phyloP scores from a whole-genome alignment of 2,888 invertebrate species.

The Trichogramma dendrolimi region DNA sequence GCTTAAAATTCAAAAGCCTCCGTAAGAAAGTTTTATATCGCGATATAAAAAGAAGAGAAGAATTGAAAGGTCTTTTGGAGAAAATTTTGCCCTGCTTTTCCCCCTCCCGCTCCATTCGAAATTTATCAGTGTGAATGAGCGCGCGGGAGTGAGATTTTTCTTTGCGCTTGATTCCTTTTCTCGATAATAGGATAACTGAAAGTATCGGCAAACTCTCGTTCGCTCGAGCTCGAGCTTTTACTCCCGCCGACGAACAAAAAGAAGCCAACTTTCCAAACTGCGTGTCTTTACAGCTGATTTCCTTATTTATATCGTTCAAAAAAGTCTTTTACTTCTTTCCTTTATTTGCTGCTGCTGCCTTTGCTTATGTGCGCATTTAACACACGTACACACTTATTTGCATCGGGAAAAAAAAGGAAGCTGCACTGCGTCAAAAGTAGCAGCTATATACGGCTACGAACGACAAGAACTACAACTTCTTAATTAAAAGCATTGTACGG shows the following conservation, averaged over 20 bases:
- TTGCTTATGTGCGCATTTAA: neutral
- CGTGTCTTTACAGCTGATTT: constrained; percentile 9
- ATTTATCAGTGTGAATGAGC: too few species aligned
- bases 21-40: too few species aligned
- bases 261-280: neutral
- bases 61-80: too few species aligned
- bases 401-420: too few species aligned
- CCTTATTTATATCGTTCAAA: constrained; percentile 8
- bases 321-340: neutral
- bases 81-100: constrained; percentile 14
- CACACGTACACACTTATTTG: neutral
- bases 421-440: neutral
- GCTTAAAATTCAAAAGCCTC: too few species aligned
- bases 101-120: constrained; percentile 17
- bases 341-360: neutral
- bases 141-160: too few species aligned
- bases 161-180: too few species aligned
- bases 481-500: constrained; percentile 49
- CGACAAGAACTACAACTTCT: constrained; percentile 42
- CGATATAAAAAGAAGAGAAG: too few species aligned
- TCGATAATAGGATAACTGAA: constrained; percentile 9
- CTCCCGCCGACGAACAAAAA: neutral
- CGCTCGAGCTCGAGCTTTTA: neutral
- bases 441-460: neutral
- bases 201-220: too few species aligned